Percentiles rank a stretch among this genome's conserved stretches.
phyloP scores from a whole-genome alignment of 2,113 vertebrate genomes.

The Dolichallabes microphthalmus region DNA sequence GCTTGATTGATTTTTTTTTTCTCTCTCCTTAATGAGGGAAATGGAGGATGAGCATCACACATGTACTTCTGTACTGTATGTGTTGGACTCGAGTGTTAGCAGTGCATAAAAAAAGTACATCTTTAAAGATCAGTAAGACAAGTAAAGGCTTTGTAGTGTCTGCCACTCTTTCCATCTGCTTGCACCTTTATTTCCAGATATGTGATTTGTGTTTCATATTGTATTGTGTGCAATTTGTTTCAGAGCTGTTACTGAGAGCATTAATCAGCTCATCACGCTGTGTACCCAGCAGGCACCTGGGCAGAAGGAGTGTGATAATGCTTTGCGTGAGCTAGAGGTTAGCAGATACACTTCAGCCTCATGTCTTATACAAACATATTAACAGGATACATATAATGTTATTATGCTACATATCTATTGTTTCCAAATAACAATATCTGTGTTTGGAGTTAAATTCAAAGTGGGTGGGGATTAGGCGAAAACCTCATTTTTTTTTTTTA shows the following conservation, averaged over 20 bases:
- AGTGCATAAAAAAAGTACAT: neutral
- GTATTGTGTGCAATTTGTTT: constrained; percentile 53
- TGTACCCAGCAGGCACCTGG: constrained; percentile 98
- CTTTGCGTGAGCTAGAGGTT: constrained; percentile 95
- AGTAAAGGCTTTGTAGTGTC: neutral
- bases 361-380: neutral
- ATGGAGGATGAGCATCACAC: constrained; percentile 55
- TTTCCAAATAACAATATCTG: neutral
- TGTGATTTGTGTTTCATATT: constrained; percentile 47
- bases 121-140: neutral
- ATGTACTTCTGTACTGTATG: constrained; percentile 41
- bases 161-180: neutral
- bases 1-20: constrained; percentile 67
- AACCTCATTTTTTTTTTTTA: neutral
- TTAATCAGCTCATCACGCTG: constrained; percentile 96
- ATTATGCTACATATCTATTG: too few species aligned
- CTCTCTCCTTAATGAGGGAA: constrained; percentile 72
- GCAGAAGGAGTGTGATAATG: constrained; percentile 98
- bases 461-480: too few species aligned
- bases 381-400: too few species aligned
- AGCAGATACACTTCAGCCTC: constrained; percentile 13
- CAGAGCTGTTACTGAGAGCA: constrained; percentile 99
- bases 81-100: neutral
- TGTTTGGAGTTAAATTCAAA: neutral
- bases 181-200: constrained; percentile 40